A percentile compares a stretch with the other conserved stretches of the same genome.
Conservation (phyloP, 2,888 invertebrate genomes). For the Conomelus anceps region DNA sequence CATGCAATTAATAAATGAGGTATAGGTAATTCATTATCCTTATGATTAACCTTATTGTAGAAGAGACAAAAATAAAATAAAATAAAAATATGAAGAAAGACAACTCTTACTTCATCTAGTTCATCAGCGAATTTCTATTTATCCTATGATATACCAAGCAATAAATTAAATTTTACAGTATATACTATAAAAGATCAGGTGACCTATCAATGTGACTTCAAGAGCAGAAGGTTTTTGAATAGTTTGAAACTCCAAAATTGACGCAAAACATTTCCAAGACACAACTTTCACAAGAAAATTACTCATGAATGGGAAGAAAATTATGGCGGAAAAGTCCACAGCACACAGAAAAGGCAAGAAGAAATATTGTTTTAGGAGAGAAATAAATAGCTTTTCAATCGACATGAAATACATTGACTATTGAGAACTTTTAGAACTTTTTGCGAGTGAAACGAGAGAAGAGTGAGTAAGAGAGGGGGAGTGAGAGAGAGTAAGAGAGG, state of each 20-base stretch:
- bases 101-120: too few species aligned
- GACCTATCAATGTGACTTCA: neutral
- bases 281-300: neutral
- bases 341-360: neutral
- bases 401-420: neutral
- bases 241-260: neutral
- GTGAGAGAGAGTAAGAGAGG: too few species aligned
- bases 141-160: neutral
- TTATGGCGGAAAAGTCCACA: neutral
- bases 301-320: neutral
- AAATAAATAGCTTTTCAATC: neutral
- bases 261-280: neutral
- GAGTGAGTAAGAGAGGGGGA: too few species aligned
- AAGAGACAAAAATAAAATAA: too few species aligned
- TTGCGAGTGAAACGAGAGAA: too few species aligned
- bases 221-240: neutral
- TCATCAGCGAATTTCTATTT: too few species aligned
- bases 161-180: too few species aligned
- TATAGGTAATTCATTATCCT: too few species aligned
- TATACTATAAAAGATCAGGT: neutral
- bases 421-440: neutral
- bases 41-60: too few species aligned
- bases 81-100: too few species aligned
- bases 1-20: too few species aligned
- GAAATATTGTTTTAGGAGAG: neutral